These are phyloP conservation scores for Vandiemenella viatica DNA, from an alignment of 2,888 invertebrate species.

Conservation along the genomic window DNA sequence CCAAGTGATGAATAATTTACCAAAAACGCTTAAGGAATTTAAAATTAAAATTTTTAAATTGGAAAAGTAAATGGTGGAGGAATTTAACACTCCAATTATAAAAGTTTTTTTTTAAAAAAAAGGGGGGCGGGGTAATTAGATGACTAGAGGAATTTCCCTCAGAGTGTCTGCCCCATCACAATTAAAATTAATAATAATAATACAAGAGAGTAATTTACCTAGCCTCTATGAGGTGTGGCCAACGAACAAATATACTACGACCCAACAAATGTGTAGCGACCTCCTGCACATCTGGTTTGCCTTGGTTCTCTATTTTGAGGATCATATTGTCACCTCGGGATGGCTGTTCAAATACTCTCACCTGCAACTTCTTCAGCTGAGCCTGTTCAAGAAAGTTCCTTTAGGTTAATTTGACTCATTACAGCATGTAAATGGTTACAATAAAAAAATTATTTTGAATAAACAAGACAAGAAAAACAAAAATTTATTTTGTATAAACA, in stretches of 20 bases:
- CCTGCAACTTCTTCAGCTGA: slow-evolving; percentile 45
- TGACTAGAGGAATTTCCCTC: too few species aligned
- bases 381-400: slow-evolving; percentile 34
- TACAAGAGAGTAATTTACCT: slow-evolving; percentile 40
- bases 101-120: too few species aligned
- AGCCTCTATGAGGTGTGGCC: slow-evolving; percentile 87
- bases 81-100: too few species aligned
- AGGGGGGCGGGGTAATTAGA: too few species aligned
- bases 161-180: too few species aligned
- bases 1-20: too few species aligned
- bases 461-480: slow-evolving; percentile 1
- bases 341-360: slow-evolving; percentile 78
- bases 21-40: too few species aligned
- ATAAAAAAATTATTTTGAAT: slow-evolving; percentile 7
- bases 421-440: slow-evolving; percentile 1
- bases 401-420: slow-evolving; percentile 9
- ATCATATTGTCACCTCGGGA: slow-evolving; percentile 74
- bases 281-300: slow-evolving; percentile 27
- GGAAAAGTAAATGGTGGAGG: too few species aligned
- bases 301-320: slow-evolving; percentile 37
- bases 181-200: too few species aligned
- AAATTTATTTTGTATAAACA: too few species aligned
- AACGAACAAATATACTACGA: slow-evolving; percentile 62
- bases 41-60: too few species aligned
- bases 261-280: slow-evolving; percentile 52